A percentile compares a stretch with the other conserved stretches of the same genome.
phyloP scores from a whole-genome alignment of 2,113 vertebrate species.

The Pagrus major region DNA sequence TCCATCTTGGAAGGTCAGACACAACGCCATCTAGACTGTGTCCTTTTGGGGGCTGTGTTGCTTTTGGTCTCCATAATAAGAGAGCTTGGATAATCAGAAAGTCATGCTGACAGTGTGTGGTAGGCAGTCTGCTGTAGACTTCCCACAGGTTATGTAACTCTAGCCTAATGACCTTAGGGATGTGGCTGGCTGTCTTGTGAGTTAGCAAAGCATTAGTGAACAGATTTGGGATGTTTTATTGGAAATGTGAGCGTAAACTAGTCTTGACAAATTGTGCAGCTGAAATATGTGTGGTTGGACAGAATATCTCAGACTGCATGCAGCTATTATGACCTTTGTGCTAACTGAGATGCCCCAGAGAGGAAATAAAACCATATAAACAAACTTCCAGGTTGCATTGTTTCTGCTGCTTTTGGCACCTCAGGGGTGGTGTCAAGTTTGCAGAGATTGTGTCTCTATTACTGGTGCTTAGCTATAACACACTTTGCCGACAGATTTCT shows the following conservation, averaged over 20 bases:
- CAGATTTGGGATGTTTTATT: constrained; percentile 51
- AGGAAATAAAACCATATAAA: constrained; percentile 72
- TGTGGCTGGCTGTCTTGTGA: constrained; percentile 74
- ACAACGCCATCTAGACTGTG: constrained; percentile 46
- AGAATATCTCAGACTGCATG: constrained; percentile 42
- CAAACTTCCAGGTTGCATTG: constrained; percentile 67
- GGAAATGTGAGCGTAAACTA: constrained; percentile 40
- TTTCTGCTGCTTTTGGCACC: constrained; percentile 55
- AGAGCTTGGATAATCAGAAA: constrained; percentile 75
- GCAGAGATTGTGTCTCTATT: constrained; percentile 45
- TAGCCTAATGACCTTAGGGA: constrained; percentile 79
- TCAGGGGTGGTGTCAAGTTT: constrained; percentile 42
- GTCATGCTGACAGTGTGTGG: constrained; percentile 78
- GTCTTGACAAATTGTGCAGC: neutral
- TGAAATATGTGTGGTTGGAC: constrained; percentile 37
- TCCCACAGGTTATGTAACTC: constrained; percentile 79
- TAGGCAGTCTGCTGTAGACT: constrained; percentile 73
- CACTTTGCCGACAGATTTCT: constrained; percentile 43
- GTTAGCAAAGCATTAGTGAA: constrained; percentile 45
- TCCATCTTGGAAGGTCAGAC: constrained; percentile 41
- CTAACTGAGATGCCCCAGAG: constrained; percentile 58
- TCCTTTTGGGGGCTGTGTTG: constrained; percentile 46
- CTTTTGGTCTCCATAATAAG: constrained; percentile 69
- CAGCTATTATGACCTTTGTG: constrained; percentile 64
- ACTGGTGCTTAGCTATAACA: constrained; percentile 35